Base-by-base conservation (phyloP, 2,113 vertebrate genomes). In the Ctenodactylus gundi region DNA sequence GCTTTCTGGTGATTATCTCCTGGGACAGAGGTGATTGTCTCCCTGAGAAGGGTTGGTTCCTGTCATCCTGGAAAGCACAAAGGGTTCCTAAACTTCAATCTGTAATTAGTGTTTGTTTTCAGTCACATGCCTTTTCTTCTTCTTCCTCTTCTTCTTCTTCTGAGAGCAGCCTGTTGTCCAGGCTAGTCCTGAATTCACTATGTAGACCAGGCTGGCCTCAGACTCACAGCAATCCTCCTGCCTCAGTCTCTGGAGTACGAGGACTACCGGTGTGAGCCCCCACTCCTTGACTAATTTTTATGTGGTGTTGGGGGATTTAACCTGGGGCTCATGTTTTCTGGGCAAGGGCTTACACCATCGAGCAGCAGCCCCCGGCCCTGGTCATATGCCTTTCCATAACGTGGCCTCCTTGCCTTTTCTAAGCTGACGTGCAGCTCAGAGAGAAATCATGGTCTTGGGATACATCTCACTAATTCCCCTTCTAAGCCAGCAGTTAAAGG, bases 101-200 rank as follows among this genome's bases (percentile, higher is more conserved):
- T 83, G 5, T 85, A 77, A 81, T 92, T 75, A 62, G 39, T 36
- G 31, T 80, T 80, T 82, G 21, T 85, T 90, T 91, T 73, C 67
- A 82, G n/a, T 17, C 76, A 23, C 41, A 34, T 0, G 1, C 65
- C 57, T 92, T 87, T 39, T 90, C 84, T n/a, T n/a, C n/a, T n/a
- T n/a, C n/a, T n/a, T n/a, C n/a, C n/a, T n/a, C n/a, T n/a, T n/a
- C n/a, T n/a, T n/a, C n/a, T n/a, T n/a, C n/a, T n/a, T n/a, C n/a
- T n/a, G n/a, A n/a, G n/a, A n/a, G n/a, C n/a, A n/a, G n/a, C n/a
- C n/a, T n/a, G n/a, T n/a, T n/a, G n/a, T n/a, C n/a, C n/a, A n/a
- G n/a, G n/a, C n/a, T n/a, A n/a, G n/a, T n/a, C n/a, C n/a, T n/a
- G n/a, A n/a, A n/a, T n/a, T n/a, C n/a, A n/a, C n/a, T n/a, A n/a